A percentile compares a stretch with the other conserved stretches of the same genome.
Conservation (phyloP, 1,140 invertebrate genomes). For the Palaemon carinicauda region DNA sequence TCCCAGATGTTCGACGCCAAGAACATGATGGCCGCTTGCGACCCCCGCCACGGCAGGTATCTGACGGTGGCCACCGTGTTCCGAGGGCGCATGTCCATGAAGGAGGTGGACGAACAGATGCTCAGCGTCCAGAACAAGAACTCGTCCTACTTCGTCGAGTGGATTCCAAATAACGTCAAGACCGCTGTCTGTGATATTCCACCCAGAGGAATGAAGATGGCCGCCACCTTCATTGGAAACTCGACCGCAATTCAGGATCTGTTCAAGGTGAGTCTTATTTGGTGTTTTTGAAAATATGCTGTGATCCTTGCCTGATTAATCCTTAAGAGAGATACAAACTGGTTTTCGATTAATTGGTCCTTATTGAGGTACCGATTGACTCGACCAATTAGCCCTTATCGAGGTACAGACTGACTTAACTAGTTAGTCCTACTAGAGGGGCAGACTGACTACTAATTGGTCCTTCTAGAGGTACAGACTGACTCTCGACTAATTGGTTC, state of each 20-base stretch:
- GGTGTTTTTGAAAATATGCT: too few relatives aligned
- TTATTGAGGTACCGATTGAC: too few relatives aligned
- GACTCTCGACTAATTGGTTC: too few relatives aligned
- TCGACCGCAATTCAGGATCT: slow-evolving; percentile 33
- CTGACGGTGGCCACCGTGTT: slow-evolving; percentile 36
- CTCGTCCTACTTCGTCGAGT: slow-evolving; percentile 41
- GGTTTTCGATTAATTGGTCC: too few relatives aligned
- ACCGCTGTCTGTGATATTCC: slow-evolving; percentile 34
- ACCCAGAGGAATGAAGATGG: slow-evolving; percentile 36
- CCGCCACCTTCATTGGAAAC: slow-evolving; percentile 32
- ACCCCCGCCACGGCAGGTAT: slow-evolving; percentile 30
- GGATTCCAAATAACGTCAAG: slow-evolving; percentile 43
- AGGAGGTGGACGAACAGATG: slow-evolving; percentile 47
- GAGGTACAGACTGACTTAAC: too few relatives aligned
- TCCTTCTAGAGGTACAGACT: neutral
- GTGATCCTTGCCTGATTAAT: too few relatives aligned
- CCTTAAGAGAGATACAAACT: too few relatives aligned
- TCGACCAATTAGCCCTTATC: too few relatives aligned
- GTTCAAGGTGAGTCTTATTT: slow-evolving; percentile 17
- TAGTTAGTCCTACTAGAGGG: too few relatives aligned
- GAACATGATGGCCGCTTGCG: slow-evolving; percentile 39
- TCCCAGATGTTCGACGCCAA: slow-evolving; percentile 35
- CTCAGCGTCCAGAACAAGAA: slow-evolving; percentile 39
- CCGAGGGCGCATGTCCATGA: slow-evolving; percentile 40
- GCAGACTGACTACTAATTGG: too few relatives aligned